Percentiles rank a stretch among this genome's conserved stretches.
phyloP scores from a whole-genome alignment of 1,140 invertebrate genomes.

The Aleiodes sp. region DNA sequence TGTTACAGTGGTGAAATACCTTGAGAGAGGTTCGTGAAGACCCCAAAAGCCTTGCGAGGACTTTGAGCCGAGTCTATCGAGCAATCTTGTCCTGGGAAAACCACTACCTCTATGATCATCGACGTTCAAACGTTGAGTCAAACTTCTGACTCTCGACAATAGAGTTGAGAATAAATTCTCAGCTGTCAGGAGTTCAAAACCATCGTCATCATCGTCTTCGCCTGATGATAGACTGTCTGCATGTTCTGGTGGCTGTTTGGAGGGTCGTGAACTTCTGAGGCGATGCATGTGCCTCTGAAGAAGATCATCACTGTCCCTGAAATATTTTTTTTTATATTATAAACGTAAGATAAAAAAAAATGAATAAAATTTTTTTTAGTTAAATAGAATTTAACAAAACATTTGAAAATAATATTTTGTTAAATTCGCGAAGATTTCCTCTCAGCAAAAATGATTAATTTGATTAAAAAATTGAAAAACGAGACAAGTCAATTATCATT shows the following conservation, averaged over 20 bases:
- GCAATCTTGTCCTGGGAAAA: slow-evolving; percentile 68
- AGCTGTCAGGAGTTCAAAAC: slow-evolving; percentile 88
- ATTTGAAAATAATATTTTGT: too few relatives aligned
- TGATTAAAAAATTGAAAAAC: too few relatives aligned
- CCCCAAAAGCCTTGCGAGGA: slow-evolving; percentile 58
- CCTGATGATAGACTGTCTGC: slow-evolving; percentile 86
- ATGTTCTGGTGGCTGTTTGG: slow-evolving; percentile 73
- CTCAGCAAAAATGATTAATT: too few relatives aligned
- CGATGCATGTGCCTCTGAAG: slow-evolving; percentile 75
- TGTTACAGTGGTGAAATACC: slow-evolving; percentile 44
- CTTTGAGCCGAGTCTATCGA: slow-evolving; percentile 59
- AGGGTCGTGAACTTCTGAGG: slow-evolving; percentile 77
- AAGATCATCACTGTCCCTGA: slow-evolving; percentile 58
- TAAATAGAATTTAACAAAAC: too few relatives aligned
- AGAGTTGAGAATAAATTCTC: slow-evolving; percentile 90
- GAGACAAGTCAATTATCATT: too few relatives aligned
- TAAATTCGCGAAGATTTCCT: too few relatives aligned
- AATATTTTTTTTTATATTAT: too few relatives aligned
- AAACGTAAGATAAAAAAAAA: too few relatives aligned
- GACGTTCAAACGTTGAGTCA: slow-evolving; percentile 85
- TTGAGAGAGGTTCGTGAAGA: slow-evolving; percentile 57
- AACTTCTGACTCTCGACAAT: slow-evolving; percentile 82
- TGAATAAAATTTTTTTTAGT: too few relatives aligned
- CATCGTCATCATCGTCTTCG: slow-evolving; percentile 88
- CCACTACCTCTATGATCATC: slow-evolving; percentile 74